Evolutionary conservation across 2,113 vertebrate genomes (phyloP), one percentile per base, ranked within the genome.

Genomic region (Plotosus lineatus): DNA sequence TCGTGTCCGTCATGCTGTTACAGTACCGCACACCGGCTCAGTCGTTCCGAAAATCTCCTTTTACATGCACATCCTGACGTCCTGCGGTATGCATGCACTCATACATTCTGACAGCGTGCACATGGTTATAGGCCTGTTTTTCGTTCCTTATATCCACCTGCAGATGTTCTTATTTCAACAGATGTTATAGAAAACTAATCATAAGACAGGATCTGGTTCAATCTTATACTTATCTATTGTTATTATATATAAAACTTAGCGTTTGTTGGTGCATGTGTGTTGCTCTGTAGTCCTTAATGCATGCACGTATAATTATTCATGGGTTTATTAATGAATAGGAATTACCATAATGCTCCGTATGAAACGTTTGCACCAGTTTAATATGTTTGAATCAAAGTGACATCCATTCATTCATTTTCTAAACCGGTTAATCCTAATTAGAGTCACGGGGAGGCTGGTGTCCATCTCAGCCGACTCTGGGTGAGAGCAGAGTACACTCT

Each of bases 11-110:
- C 79, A 71, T 53, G 44, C 68, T 74, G 58, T 46, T 72, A 66
- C 60, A 80, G 60, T 72, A 66, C 60, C 78, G 60, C 82, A 72
- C 75, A 77, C 83, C 68, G 63, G 44, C 75, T 68, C 42, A 21
- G 72, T 80, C 66, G 33, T 38, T 50, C 65, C 66, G 44, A 50
- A 77, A 84, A 46, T 26, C n/a, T 23, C 68, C 28, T 23, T 51
- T 51, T 33, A 33, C 26, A 23, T 51, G 5, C 14, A 51, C 69
- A 51, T 36, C 19, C 4, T 23, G n/a, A 21, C 14, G 40, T 15
- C 10, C n/a, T 3, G 36, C 36, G 23, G 21, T 66, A n/a, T 40
- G 36, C 36, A 66, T n/a, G 40, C 21, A 6, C 28, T 50, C n/a
- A 56, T 51, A 17, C 15, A 78, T 28, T 36, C 80, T 14, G 28